Conservation (phyloP, 2,797 vertebrate species). For the Alexandromys oeconomus region DNA sequence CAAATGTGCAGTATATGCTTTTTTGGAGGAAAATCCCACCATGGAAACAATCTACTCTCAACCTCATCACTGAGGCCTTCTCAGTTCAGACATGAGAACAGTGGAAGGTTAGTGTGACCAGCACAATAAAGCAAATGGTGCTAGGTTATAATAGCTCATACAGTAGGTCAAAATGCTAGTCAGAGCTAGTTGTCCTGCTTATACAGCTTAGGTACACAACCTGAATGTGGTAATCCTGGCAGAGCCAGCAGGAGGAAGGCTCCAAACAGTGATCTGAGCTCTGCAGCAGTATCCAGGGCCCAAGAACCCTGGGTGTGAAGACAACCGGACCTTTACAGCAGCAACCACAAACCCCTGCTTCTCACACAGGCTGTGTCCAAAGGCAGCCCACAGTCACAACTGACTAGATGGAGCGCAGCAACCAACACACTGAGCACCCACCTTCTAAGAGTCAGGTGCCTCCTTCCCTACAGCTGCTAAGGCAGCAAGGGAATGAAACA, state of each 20-base stretch:
- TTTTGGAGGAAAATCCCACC: neutral
- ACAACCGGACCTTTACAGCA: neutral
- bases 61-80: conserved; percentile 70
- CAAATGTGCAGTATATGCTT: neutral
- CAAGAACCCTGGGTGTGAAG: neutral
- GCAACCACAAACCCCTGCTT: neutral
- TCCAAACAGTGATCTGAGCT: neutral
- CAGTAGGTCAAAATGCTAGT: neutral
- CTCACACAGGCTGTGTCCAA: neutral
- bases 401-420: neutral
- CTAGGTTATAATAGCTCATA: neutral
- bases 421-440: neutral
- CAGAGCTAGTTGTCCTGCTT: neutral
- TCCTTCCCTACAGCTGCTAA: neutral
- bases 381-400: neutral
- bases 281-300: neutral
- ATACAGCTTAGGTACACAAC: neutral
- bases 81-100: conserved; percentile 15
- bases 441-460: too few species aligned
- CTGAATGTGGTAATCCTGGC: neutral
- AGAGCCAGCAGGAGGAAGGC: neutral
- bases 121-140: neutral
- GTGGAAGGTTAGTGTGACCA: neutral
- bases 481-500: neutral
- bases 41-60: neutral